Evolutionary conservation across 1,140 invertebrate species (phyloP).

Genomic region (Aphelinus certus): DNA sequence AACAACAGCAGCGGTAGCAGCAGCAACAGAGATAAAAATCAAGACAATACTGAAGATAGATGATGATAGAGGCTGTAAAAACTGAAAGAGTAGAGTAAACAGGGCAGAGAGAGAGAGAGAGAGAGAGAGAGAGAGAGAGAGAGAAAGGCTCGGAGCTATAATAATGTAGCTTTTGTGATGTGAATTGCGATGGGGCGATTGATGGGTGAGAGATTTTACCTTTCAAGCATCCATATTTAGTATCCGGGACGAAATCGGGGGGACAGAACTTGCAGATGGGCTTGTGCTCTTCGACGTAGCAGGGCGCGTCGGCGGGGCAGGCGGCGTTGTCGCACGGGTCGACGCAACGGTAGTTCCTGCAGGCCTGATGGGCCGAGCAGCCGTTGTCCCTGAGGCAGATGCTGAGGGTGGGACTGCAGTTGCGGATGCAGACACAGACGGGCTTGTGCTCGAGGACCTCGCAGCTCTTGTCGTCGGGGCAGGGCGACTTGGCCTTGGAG

Average conservation of each 20-base stretch:
- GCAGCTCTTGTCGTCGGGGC: conserved; percentile 83
- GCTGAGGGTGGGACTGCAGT: conserved; percentile 85
- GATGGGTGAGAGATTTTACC: conserved; percentile 65
- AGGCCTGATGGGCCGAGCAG: conserved; percentile 84
- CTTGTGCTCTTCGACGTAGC: conserved; percentile 91
- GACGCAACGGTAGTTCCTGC: conserved; percentile 88
- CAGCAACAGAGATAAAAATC: too few species aligned
- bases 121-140: background rate
- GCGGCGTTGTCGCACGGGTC: conserved; percentile 84
- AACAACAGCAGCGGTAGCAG: background rate
- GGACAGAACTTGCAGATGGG: conserved; percentile 95
- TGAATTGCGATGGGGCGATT: background rate
- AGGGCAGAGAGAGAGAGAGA: background rate
- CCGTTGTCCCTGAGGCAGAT: conserved; percentile 90
- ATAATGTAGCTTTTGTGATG: background rate
- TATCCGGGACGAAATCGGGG: conserved; percentile 86
- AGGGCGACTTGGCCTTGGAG: conserved; percentile 65
- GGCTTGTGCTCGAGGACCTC: conserved; percentile 86
- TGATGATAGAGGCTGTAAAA: too few species aligned
- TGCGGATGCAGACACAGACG: conserved; percentile 85
- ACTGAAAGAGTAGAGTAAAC: background rate
- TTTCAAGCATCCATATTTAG: conserved; percentile 93
- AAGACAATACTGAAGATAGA: background rate
- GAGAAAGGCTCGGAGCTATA: background rate
- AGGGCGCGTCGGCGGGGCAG: conserved; percentile 84